Base-by-base conservation (phyloP, 1,140 invertebrate genomes). In the Cydia amplana region DNA sequence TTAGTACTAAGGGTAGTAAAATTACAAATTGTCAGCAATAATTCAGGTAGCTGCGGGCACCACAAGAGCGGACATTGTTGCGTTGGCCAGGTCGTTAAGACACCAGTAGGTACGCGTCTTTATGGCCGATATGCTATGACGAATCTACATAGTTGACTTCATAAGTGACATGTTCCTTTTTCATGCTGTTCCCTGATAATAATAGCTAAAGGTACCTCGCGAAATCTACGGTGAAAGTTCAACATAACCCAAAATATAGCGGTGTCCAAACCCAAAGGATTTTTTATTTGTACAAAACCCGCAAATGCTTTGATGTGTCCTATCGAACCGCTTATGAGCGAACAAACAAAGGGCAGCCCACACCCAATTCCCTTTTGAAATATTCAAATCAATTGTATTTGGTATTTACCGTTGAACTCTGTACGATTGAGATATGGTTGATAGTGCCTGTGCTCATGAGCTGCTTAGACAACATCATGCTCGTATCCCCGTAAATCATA, bases 261-360 rank as follows among this genome's bases (percentile, higher is more conserved):
- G 18, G 65, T 70, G 32, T 36, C 36, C 65, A 70, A 40, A 67
- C 64, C 18, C 7, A 18, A 18, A 67, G 12, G 2, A 7, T 18
- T 36, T 70, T 70, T 70, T 70, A 70, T 70, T 70, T 43, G 32
- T 18, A 40, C 18, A 70, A 70, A 70, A 70, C 65, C 65, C 65
- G n/a, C 65, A 70, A 70, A 70, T 70, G n/a, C 65, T 70, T 70
- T 70, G 65, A 70, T 70, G 65, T 70, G 32, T 43, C 65, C 65
- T 70, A 70, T 70, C 32, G 65, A 70, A 43, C 65, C 65, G 32
- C 36, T 70, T 70, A 70, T 70, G 18, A 70, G 43, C 32, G 65
- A 70, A 43, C 65, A 70, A 70, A 70, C 65, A 70, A 70, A 70
- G 65, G 65, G 28, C 65, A 70, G 9, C 65, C 65, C 65, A 70